These are phyloP conservation scores for Hippocampus kuda DNA, from an alignment of 2,797 vertebrate species.

Conservation along the genomic window DNA sequence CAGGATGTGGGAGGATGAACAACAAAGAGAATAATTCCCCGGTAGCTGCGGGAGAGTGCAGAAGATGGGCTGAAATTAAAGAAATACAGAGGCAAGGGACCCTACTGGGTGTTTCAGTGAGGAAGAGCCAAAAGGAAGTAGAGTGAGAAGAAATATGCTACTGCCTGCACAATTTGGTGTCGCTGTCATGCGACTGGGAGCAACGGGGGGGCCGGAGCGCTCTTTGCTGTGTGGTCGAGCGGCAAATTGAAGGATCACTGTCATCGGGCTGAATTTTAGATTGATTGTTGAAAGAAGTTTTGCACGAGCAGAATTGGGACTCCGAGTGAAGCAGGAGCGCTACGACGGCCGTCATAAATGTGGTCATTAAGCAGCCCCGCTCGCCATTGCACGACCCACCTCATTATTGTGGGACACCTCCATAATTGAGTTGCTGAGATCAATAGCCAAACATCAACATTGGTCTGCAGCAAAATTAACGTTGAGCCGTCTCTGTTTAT, in stretches of 20 bases:
- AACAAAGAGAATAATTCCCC: constrained; percentile 37
- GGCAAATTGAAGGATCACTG: too few relatives aligned
- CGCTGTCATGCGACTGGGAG: background rate
- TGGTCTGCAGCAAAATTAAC: background rate
- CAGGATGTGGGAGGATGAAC: constrained; percentile 43
- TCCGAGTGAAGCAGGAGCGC: constrained; percentile 3
- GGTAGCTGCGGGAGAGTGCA: constrained; percentile 23
- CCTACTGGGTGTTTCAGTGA: constrained; percentile 31
- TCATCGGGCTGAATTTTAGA: too few relatives aligned
- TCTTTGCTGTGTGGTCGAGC: background rate
- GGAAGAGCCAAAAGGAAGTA: constrained; percentile 22
- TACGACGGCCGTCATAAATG: background rate
- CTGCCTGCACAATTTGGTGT: constrained; percentile 7
- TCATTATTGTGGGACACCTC: constrained; percentile 33
- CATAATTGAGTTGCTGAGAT: constrained; percentile 30
- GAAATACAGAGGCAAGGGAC: constrained; percentile 25
- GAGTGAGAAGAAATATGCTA: constrained; percentile 33
- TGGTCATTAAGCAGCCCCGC: constrained; percentile 32
- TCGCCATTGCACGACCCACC: constrained; percentile 26
- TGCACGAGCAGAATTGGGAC: constrained; percentile 2
- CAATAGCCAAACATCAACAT: constrained; percentile 1
- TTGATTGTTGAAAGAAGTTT: too few relatives aligned
- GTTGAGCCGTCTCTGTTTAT: background rate
- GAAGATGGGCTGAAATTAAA: constrained; percentile 22
- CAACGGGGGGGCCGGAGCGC: background rate